Evolutionary conservation across 2,797 vertebrate genomes (phyloP), one percentile per base, ranked within the genome.

Genomic region (Pempheris klunzingeri): DNA sequence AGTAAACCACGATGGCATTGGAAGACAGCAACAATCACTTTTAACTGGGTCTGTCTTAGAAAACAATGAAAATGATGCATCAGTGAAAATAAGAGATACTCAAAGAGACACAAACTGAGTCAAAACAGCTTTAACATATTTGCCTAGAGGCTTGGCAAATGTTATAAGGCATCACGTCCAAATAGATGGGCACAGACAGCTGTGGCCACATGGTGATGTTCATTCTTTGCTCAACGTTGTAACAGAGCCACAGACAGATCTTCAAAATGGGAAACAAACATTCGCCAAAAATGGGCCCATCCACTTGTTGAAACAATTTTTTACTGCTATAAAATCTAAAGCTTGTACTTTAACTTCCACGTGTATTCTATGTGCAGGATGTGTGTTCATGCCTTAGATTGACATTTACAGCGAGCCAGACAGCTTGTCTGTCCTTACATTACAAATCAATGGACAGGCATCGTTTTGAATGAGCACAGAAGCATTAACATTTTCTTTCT

Each of bases 361-460:
- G 22, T 46, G 6, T 46, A 13, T 24, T 50, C 9, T 15, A 4
- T 41, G 32, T 36, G 7, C 13, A 66, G n/a, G n/a, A n/a, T n/a
- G 18, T 54, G 7, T 47, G 26, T 44, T 53, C 5, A 39, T 68
- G 34, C 28, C 34, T 9, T 38, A 47, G 13, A 54, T 26, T 71
- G 49, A 62, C 65, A 78, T 61, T 71, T 75, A 26, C 14, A 64
- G 8, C 22, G 53, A 60, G 46, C 64, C 26, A 55, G 24, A 24
- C n/a, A 7, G 20, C 24, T 43, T 52, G 61, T 52, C 28, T 73
- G 20, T 39, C 46, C 24, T 14, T 55, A 10, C 22, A 32, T 57
- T 46, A n/a, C 46, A 47, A 55, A 71, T 68, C 57, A 63, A 57
- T 57, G 22, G 60, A 17, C 36, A 14, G 4, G 12, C 36, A 18